Evolutionary conservation across 2,888 invertebrate species (phyloP).

Genomic region (Drosophila mayaguana): DNA sequence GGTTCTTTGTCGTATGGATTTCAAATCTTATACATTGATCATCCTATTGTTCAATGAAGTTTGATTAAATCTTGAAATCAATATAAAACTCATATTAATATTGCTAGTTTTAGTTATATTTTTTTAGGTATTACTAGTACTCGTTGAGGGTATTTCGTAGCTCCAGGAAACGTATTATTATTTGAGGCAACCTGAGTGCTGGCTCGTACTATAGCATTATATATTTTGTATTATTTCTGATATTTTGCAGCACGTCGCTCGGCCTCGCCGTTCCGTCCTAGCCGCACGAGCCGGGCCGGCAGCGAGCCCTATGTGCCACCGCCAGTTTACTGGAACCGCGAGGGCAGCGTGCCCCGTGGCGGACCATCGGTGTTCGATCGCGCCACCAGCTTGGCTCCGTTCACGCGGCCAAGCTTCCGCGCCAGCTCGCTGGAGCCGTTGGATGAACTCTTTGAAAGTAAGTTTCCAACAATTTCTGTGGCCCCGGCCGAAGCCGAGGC

Average conservation of each 20-base stretch:
- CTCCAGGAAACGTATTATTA: background rate
- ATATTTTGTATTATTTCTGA: conserved; percentile 16
- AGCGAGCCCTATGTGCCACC: conserved; percentile 84
- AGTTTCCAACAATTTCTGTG: conserved; percentile 74
- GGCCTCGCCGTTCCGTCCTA: conserved; percentile 73
- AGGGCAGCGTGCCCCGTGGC: conserved; percentile 73
- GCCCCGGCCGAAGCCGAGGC: conserved; percentile 52
- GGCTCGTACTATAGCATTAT: conserved; percentile 6
- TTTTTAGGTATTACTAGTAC: no score
- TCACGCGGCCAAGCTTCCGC: conserved; percentile 80
- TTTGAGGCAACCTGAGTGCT: background rate
- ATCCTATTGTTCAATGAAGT: no score
- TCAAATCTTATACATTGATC: no score
- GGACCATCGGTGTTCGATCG: conserved; percentile 82
- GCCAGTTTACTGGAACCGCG: conserved; percentile 77
- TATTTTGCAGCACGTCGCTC: conserved; percentile 76
- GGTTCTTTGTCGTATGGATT: no score
- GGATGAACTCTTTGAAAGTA: conserved; percentile 84
- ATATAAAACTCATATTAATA: no score
- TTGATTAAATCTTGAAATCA: no score
- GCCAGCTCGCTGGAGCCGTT: conserved; percentile 84
- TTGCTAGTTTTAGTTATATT: no score
- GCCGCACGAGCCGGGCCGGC: conserved; percentile 80
- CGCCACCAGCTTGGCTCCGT: conserved; percentile 82
- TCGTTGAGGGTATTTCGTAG: no score